Base-by-base conservation (phyloP, 2,888 invertebrate species). In the Eristalis intricaria region DNA sequence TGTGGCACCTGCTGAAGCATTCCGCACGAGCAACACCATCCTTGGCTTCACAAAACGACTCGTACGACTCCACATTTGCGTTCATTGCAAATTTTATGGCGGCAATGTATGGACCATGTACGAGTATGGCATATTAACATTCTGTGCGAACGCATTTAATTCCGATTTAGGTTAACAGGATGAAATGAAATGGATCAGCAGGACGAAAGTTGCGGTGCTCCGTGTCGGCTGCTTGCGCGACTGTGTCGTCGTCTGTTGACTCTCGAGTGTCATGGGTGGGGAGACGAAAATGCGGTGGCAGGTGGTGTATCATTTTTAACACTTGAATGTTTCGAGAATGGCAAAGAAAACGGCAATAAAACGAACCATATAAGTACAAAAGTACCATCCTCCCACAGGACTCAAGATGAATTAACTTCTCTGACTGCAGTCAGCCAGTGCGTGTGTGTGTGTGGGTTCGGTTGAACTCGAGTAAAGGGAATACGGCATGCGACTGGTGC, bases 141-240 rank as follows among this genome's bases (percentile, higher is more conserved):
- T 61, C 86, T 82, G 19, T 50, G 78, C 56, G 66, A 84, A 84
- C 73, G 76, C 84, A 87, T 87, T 84, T 83, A 75, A 87, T 84
- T 76, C 43, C 87, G 64, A 87, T 87, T 83, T 87, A 63, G 87
- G 87, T 87, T 87, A 87, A 76, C 87, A 84, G 75, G 75, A 84
- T 86, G 82, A 69, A 76, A 87, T 80, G 66, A 79, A 84, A 76
- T 84, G 79, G 79, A 84, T 84, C 73, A 70, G 23, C 74, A 75
- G 70, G 58, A 77, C 71, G 71, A 38, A 50, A 19, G 7, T 50
- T 43, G 43, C 43, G 43, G 43, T n/a, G n/a, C 38, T 40, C 38
- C 15, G 15, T n/a, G 43, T 19, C 50, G 50, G 19, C 50, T 50
- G 50, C 32, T 10, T 10, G 32, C 32, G 32, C 32, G 32, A 8